These are phyloP conservation scores for Drosophila acutilabella DNA, from an alignment of 2,888 invertebrate species.

Conservation along the genomic window DNA sequence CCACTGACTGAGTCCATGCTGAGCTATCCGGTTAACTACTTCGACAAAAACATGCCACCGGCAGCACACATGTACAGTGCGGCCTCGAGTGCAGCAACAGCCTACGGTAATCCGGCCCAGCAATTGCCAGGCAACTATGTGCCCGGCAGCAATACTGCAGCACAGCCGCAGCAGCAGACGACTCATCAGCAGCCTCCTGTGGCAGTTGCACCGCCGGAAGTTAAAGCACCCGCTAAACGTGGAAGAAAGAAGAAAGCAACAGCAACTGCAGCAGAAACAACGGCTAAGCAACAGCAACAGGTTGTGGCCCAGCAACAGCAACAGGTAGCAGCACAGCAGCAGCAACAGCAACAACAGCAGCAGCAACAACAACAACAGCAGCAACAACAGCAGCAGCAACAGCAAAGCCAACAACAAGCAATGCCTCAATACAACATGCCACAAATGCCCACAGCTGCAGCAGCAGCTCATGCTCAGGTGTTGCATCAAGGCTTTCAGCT, in stretches of 20 bases:
- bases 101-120: conserved; percentile 77
- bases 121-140: conserved; percentile 75
- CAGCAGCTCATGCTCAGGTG: conserved; percentile 78
- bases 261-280: conserved; percentile 77
- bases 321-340: conserved; percentile 46
- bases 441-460: conserved; percentile 73
- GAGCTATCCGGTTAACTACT: conserved; percentile 84
- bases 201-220: conserved; percentile 54
- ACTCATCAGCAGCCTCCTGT: conserved; percentile 31
- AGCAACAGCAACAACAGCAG: conserved; percentile 63
- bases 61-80: conserved; percentile 87
- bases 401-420: conserved; percentile 62
- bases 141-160: conserved; percentile 59
- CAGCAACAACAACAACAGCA: conserved; percentile 57
- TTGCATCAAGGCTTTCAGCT: conserved; percentile 87
- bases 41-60: conserved; percentile 87
- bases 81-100: conserved; percentile 66
- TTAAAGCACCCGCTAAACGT: conserved; percentile 75
- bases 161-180: conserved; percentile 43
- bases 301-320: conserved; percentile 54
- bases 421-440: conserved; percentile 73
- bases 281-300: conserved; percentile 64
- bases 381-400: conserved; percentile 67
- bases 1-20: conserved; percentile 82
- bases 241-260: conserved; percentile 82